phyloP scores from a whole-genome alignment of 2,797 vertebrate genomes.

The Micropoecilia bifurca region DNA sequence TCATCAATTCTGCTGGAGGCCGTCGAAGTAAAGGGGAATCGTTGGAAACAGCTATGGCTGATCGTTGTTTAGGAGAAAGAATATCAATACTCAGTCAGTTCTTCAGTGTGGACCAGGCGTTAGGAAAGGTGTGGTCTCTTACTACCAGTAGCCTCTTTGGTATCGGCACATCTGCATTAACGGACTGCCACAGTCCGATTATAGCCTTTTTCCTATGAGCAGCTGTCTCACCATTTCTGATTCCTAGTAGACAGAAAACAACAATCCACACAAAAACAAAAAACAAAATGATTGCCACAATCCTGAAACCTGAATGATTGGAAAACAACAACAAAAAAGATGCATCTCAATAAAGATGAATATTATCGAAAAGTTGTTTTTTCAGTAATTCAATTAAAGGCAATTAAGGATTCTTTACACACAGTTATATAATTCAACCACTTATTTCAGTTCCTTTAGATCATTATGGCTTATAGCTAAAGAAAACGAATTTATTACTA shows the following conservation, averaged over 20 bases:
- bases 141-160: conserved; percentile 89
- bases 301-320: conserved; percentile 70
- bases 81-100: conserved; percentile 36
- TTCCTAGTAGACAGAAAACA: conserved; percentile 51
- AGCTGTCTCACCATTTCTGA: conserved; percentile 55
- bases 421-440: not conserved
- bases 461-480: not conserved
- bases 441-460: not conserved
- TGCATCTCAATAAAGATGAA: not conserved
- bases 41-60: conserved; percentile 18
- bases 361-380: not conserved
- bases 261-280: conserved; percentile 14
- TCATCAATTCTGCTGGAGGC: conserved; percentile 20
- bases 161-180: conserved; percentile 83
- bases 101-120: conserved; percentile 39
- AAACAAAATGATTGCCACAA: conserved; percentile 66
- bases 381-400: not conserved
- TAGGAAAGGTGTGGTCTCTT: conserved; percentile 56
- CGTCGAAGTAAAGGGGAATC: conserved; percentile 7
- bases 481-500: not conserved
- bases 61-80: conserved; percentile 17
- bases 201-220: conserved; percentile 66
- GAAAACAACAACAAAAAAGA: conserved; percentile 29
- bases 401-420: not conserved
- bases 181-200: conserved; percentile 61